Percentiles rank a stretch among this genome's conserved stretches.
phyloP scores from a whole-genome alignment of 1,140 invertebrate species.

The Camponotus floridanus region DNA sequence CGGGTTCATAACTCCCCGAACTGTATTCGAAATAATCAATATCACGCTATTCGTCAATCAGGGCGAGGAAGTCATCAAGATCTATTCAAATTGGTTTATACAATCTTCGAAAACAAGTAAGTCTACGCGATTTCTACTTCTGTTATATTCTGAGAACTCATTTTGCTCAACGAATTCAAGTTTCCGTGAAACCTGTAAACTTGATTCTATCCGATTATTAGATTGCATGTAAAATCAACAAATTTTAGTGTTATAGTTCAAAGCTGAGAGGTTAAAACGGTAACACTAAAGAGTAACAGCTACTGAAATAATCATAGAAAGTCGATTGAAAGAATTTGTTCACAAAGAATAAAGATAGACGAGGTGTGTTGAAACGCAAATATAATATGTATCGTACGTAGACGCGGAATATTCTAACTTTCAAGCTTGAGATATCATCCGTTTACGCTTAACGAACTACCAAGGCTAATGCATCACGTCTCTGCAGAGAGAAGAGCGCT shows the following conservation, averaged over 20 bases:
- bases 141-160: slow-evolving; percentile 27
- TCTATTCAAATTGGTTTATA: slow-evolving; percentile 17
- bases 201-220: slow-evolving; percentile 34
- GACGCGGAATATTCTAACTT: neutral
- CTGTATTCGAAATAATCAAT: slow-evolving; percentile 24
- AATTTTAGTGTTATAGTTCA: slow-evolving; percentile 23
- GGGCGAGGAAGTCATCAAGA: slow-evolving; percentile 1
- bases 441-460: slow-evolving; percentile 8
- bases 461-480: neutral
- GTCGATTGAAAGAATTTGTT: neutral
- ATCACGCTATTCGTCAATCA: neutral
- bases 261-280: neutral
- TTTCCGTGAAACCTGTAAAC: slow-evolving; percentile 19
- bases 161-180: slow-evolving; percentile 31
- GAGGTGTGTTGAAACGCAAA: neutral
- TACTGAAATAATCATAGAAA: slow-evolving; percentile 23
- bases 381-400: slow-evolving; percentile 8
- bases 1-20: neutral
- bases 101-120: slow-evolving; percentile 5
- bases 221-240: slow-evolving; percentile 6
- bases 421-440: slow-evolving; percentile 7
- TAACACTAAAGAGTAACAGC: neutral
- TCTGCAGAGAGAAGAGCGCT: neutral
- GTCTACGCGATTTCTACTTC: neutral
- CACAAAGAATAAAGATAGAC: neutral